Evolutionary conservation across 2,113 vertebrate species (phyloP), one percentile per base, ranked within the genome.

Genomic region (Indri indri): DNA sequence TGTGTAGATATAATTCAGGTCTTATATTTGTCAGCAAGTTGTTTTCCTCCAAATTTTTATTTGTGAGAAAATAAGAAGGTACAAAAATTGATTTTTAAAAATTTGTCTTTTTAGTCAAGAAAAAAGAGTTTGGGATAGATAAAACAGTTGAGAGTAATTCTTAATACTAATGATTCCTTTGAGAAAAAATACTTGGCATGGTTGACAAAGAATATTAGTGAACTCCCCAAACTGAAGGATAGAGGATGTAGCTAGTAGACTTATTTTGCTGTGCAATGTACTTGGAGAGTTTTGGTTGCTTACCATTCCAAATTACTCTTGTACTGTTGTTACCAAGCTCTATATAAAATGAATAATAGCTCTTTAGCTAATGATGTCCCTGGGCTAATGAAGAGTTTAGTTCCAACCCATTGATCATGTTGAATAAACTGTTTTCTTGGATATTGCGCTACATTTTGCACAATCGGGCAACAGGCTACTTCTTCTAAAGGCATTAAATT

Each of bases 381-480:
- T 79, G 82, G 52, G 73, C 3, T 93, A 86, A 94, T 63, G 50
- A 81, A 42, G 47, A 74, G 34, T 47, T 97, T 34, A 91, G 54
- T 37, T 61, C 40, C 61, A 73, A 65, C 8, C 27, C 50, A 70
- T 63, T 37, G 93, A 86, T 89, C 71, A 59, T 20, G 12, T 42
- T 68, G 30, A 66, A 37, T 89, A 86, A 16, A 94, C 73, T 73
- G 32, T 88, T 84, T 94, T 91, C 77, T 85, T 74, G 50, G 50
- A 91, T 95, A 82, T 91, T n/a, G 30, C 68, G 77, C 42, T 91
- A 82, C 68, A 59, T 76, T 97, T 92, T 96, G 94, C 89, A 94
- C 90, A 90, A 95, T n/a, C 70, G 32, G 54, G 47, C 90, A 95
- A 71, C 71, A 85, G 74, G 59, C 47, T 92, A 66, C 88, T 96